Conservation (phyloP, 2,113 vertebrate species). For the Benitochromis conjunctus region DNA sequence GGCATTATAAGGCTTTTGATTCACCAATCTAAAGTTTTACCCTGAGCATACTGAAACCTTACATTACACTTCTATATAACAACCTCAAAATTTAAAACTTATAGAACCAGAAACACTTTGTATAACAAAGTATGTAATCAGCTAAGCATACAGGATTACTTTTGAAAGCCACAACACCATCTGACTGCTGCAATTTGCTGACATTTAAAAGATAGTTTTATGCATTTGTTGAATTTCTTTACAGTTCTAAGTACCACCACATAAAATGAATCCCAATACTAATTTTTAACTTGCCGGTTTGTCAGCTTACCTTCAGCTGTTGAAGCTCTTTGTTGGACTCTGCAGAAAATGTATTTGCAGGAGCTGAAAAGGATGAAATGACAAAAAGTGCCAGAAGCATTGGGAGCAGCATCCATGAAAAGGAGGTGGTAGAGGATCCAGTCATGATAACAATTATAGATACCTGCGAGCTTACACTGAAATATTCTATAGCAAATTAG, state of each 20-base stretch:
- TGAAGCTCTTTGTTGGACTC: accelerated
- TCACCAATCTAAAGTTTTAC: neutral
- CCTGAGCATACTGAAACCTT: neutral
- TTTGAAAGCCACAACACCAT: neutral
- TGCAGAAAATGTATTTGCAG: neutral
- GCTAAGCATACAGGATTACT: neutral
- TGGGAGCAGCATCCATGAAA: neutral
- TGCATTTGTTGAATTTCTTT: neutral
- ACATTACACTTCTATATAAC: neutral
- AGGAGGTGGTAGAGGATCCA: neutral
- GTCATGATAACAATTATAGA: neutral
- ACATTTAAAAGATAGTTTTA: neutral
- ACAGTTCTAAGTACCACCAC: neutral
- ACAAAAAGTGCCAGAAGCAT: slow-evolving; percentile 10
- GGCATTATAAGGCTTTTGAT: neutral
- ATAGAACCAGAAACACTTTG: neutral
- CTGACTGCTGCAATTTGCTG: neutral
- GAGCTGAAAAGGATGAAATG: neutral
- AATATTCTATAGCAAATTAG: neutral
- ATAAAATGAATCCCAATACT: neutral
- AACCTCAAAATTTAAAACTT: neutral
- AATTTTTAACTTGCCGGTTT: neutral
- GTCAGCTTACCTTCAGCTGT: accelerated
- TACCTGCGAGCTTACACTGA: neutral
- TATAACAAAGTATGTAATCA: neutral